Conservation (phyloP, 2,888 invertebrate genomes). For the Bursaphelenchus okinawaensis region DNA sequence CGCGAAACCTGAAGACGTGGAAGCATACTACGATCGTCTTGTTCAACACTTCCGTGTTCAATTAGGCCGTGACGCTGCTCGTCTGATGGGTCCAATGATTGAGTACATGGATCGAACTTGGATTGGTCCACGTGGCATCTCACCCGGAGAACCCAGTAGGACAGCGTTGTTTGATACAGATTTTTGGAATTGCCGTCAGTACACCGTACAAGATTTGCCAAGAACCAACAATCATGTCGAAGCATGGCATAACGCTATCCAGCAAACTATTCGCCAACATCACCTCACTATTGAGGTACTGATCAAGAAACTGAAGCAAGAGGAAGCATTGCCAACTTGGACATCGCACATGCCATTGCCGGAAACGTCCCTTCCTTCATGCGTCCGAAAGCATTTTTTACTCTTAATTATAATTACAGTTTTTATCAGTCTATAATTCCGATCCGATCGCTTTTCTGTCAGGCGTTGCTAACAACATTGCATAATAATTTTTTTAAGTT, state of each 20-base stretch:
- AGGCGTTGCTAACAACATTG: too few relatives aligned
- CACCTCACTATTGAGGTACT: not conserved
- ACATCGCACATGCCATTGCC: not conserved
- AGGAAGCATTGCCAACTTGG: not conserved
- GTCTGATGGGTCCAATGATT: not conserved
- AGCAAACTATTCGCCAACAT: not conserved
- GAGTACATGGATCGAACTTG: not conserved
- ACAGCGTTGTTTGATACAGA: not conserved
- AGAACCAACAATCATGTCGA: not conserved
- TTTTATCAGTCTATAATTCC: too few relatives aligned
- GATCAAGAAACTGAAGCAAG: not conserved
- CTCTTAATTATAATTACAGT: too few relatives aligned
- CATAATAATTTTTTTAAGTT: too few relatives aligned
- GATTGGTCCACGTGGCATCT: not conserved
- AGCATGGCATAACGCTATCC: not conserved
- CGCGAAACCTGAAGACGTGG: too few relatives aligned
- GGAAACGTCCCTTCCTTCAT: not conserved
- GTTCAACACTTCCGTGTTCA: too few relatives aligned
- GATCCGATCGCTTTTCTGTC: too few relatives aligned
- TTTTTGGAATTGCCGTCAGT: not conserved
- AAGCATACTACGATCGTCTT: too few relatives aligned
- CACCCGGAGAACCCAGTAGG: constrained; percentile 1
- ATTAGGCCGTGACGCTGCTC: not conserved
- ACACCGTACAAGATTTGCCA: not conserved
- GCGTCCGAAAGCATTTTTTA: not conserved